Base-by-base conservation (phyloP, 2,113 vertebrate species). In the Anhinga rufa region DNA sequence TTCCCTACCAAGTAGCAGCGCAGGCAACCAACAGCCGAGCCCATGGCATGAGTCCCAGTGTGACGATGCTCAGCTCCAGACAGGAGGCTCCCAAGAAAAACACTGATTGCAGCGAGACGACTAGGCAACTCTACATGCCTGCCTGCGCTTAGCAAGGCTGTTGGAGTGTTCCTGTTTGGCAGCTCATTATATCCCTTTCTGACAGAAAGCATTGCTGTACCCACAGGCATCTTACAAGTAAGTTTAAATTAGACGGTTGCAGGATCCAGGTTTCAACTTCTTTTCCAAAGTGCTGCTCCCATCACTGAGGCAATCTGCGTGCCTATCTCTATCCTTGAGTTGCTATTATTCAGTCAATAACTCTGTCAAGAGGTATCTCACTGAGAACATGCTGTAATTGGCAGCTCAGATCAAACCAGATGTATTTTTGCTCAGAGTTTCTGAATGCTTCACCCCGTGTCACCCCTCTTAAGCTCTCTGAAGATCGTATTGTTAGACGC, bases 71-170 rank as follows among this genome's bases (percentile, higher is more conserved):
- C 57, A 40, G 31, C 60, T 95, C 71, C 79, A 94, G 82, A 58
- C 64, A 71, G 82, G 76, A 94, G 60, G 26, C 46, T 96, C 90
- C 64, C 72, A 82, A 78, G 54, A 69, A 91, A 88, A 88, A 70
- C 62, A 82, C 11, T n/a, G 52, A 65, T 31, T 92, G 60, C 61
- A 78, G 76, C 4, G 2, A 77, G 61, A 48, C 2, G 0, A 24
- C 25, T 9, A 51, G 75, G 89, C 66, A 95, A n/a, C 31, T 10
- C 29, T 60, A 32, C 44, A 42, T 0, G 15, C 29, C 76, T 80
- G 72, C 51, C 54, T 14, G 25, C 2, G 1, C 38, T 58, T 51
- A 74, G 28, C 69, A 55, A 69, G 38, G 36, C 38, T 83, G 48
- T 40, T 31, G 42, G 3, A 38, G 29, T 8, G 29, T 6, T 88